Conservation (phyloP, 2,797 vertebrate species). For the Gila robusta region DNA sequence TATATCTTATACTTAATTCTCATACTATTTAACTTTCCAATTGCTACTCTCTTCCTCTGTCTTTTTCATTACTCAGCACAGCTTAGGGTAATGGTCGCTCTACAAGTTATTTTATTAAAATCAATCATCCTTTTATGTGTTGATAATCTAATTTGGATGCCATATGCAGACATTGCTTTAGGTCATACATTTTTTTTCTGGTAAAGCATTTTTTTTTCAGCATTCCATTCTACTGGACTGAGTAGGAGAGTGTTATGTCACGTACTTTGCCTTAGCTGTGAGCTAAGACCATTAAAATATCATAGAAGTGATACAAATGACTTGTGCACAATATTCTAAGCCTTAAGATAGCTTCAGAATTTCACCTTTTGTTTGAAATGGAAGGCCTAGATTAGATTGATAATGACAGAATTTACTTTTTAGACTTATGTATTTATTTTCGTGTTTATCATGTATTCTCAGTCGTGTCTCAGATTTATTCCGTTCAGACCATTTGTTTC, state of each 20-base stretch:
- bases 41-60: neutral
- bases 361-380: neutral
- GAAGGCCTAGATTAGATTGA: no score
- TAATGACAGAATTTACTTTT: neutral
- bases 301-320: neutral
- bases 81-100: conserved; percentile 1
- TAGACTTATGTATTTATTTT: neutral
- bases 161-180: conserved; percentile 3
- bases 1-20: neutral
- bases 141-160: conserved; percentile 35
- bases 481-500: neutral
- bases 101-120: conserved; percentile 38
- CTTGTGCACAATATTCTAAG: neutral
- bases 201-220: neutral
- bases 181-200: conserved; percentile 2
- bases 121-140: conserved; percentile 23
- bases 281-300: neutral
- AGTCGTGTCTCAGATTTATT: neutral
- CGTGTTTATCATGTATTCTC: no score
- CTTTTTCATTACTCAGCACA: conserved; percentile 6
- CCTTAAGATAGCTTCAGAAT: neutral
- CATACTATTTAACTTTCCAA: neutral
- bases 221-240: neutral
- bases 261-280: neutral
- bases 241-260: neutral